phyloP scores from a whole-genome alignment of 2,888 invertebrate genomes.

The Leptothorax acervorum region DNA sequence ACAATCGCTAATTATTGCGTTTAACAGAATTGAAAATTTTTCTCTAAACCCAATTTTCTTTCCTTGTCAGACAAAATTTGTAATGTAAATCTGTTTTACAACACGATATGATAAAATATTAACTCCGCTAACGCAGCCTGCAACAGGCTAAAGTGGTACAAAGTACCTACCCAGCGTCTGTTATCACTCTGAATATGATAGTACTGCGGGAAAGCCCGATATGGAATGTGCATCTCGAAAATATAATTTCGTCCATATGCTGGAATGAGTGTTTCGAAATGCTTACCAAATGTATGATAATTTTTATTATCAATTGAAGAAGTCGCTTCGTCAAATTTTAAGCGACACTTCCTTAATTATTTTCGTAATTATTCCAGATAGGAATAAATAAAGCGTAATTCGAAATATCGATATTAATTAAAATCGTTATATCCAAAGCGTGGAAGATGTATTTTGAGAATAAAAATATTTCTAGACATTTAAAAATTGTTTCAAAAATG shows the following conservation, averaged over 20 bases:
- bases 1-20: neutral
- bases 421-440: neutral
- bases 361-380: neutral
- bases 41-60: neutral
- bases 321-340: neutral
- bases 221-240: slow-evolving; percentile 26
- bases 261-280: slow-evolving; percentile 10
- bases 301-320: neutral
- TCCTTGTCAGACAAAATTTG: slow-evolving; percentile 29
- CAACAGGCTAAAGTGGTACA: slow-evolving; percentile 32
- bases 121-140: slow-evolving; percentile 26
- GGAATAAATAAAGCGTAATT: neutral
- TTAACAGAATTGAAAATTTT: neutral
- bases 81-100: slow-evolving; percentile 52
- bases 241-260: slow-evolving; percentile 29
- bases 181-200: slow-evolving; percentile 52
- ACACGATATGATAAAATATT: slow-evolving; percentile 48
- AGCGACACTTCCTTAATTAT: neutral
- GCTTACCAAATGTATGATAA: neutral
- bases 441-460: neutral
- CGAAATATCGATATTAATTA: neutral
- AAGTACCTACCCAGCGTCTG: slow-evolving; percentile 18
- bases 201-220: slow-evolving; percentile 32
- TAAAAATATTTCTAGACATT: neutral
- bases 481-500: neutral